Base-by-base conservation (phyloP, 2,888 invertebrate genomes). In the Ditula angustiorana region DNA sequence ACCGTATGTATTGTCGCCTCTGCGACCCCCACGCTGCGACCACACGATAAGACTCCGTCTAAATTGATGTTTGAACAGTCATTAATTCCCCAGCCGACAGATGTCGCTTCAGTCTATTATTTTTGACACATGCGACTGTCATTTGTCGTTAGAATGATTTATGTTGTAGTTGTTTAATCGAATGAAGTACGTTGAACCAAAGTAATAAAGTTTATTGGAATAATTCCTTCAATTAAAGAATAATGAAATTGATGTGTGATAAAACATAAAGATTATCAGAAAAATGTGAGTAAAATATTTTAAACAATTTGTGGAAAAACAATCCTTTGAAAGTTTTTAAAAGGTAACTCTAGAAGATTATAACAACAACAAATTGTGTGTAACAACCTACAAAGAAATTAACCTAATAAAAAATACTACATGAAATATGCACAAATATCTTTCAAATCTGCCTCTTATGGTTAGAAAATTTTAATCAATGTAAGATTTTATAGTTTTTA, bases 1-100 rank as follows among this genome's bases (percentile, higher is more conserved):
- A 8, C n/a, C 49, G 10, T 49, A 26, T 49, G 49, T 26, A 49
- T 49, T 26, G 16, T 41, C 37, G 53, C 30, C 16, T 35, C n/a
- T 46, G 1, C 21, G 75, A 73, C 81, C 88, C 86, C 76, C 78
- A 75, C 35, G 69, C 88, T 87, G 90, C 78, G 71, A 66, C 74
- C 68, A 44, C 53, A 77, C 86, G 90, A 90, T 91, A 92, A 90
- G 87, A 85, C 80, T 77, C 77, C 78, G 70, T 69, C 85, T 75
- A 86, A 90, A 90, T 90, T 87, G 90, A 87, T 90, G 89, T 92
- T 92, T 91, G 89, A 91, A 90, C 86, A 86, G 84, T 85, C 89
- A 91, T 91, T 91, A 91, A 90, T 87, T 85, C 86, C 81, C 81
- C 74, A 67, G 73, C 72, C 78, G 85, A 87, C 91, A 92, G 86